Evolutionary conservation across 2,888 invertebrate species (phyloP).

Genomic region (Campopleginae sp.): DNA sequence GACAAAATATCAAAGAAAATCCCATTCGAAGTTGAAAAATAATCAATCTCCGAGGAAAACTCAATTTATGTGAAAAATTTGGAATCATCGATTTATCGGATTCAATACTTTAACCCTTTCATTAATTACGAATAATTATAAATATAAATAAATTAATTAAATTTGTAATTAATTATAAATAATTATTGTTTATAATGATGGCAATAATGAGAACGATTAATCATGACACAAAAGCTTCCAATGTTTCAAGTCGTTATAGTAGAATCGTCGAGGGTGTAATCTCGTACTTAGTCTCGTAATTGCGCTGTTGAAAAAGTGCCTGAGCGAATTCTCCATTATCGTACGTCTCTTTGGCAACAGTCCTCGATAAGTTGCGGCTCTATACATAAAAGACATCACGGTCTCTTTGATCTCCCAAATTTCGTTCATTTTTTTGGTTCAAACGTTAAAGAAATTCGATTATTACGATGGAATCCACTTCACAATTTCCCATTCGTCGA

Average conservation of each 20-base stretch:
- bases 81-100: neutral
- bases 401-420: neutral
- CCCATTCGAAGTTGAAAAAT: no score
- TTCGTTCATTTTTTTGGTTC: neutral
- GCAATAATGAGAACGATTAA: neutral
- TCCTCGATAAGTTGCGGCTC: neutral
- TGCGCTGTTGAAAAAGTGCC: conserved; percentile 17
- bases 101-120: neutral
- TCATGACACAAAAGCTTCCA: neutral
- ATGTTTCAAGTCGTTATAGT: conserved; percentile 47
- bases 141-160: neutral
- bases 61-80: neutral
- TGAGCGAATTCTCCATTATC: conserved; percentile 15
- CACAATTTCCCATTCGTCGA: no score
- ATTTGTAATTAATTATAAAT: neutral
- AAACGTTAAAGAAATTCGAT: no score
- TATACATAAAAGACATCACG: neutral
- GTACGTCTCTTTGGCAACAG: neutral
- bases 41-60: neutral
- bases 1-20: neutral
- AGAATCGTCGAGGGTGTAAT: neutral
- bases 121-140: neutral
- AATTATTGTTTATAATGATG: neutral
- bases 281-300: neutral
- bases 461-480: no score